Percentiles rank a stretch among this genome's conserved stretches.
These are phyloP conservation scores for Teinopalpus imperialis DNA, from an alignment of 2,888 invertebrate species.

Conservation along the genomic window DNA sequence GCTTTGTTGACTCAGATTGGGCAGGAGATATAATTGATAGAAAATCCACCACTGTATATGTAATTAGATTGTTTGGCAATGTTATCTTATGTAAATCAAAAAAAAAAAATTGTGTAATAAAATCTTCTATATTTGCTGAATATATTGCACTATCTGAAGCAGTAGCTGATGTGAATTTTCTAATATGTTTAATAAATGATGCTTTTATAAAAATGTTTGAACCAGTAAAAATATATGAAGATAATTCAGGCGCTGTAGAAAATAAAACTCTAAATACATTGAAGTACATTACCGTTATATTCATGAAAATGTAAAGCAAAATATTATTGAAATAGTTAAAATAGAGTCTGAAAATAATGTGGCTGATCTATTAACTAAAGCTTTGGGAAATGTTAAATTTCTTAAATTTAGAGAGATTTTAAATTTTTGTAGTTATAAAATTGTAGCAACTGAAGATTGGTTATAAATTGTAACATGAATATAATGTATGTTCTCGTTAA, in stretches of 20 bases:
- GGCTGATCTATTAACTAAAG: not conserved
- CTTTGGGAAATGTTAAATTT: not conserved
- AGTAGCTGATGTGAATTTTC: slow-evolving; percentile 23
- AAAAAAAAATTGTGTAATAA: slow-evolving; percentile 30
- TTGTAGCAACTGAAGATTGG: too few species aligned
- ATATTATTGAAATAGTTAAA: not conserved
- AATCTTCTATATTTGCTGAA: slow-evolving; percentile 31
- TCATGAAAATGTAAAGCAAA: not conserved
- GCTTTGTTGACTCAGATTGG: slow-evolving; percentile 45
- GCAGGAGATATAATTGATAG: slow-evolving; percentile 40
- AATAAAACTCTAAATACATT: slow-evolving; percentile 30
- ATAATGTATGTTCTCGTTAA: too few species aligned
- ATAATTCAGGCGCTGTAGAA: slow-evolving; percentile 30
- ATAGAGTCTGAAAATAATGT: not conserved
- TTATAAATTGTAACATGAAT: too few species aligned
- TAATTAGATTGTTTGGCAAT: slow-evolving; percentile 28
- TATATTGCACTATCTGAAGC: slow-evolving; percentile 30
- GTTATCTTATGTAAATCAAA: slow-evolving; percentile 28
- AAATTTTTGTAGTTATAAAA: too few species aligned
- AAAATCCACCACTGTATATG: slow-evolving; percentile 27
- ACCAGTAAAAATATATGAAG: slow-evolving; percentile 30
- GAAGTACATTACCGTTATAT: slow-evolving; percentile 28
- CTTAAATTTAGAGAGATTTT: too few species aligned
- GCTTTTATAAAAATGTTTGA: slow-evolving; percentile 18
- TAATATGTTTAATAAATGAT: slow-evolving; percentile 22